Evolutionary conservation across 23 tunicate genomes (phyloP), one percentile per base, ranked within the genome.

Genomic region (Ascidia mentula): DNA sequence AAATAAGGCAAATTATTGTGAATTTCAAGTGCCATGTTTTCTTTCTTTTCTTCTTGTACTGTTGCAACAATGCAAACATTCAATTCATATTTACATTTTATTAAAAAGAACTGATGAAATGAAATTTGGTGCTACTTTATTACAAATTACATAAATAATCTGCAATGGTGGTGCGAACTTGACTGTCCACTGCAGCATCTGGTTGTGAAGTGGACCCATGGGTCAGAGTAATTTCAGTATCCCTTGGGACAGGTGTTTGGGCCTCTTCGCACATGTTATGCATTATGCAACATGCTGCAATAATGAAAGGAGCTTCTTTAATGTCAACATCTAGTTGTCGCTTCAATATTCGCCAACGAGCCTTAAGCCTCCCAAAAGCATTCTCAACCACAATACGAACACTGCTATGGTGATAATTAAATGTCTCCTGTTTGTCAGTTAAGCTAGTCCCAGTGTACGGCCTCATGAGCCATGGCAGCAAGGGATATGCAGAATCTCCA

Each of bases 231-330:
- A 20, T 28, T 69, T 69, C 32, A 8, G 33, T 69, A 69, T 69
- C 72, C n/a, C 72, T 69, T 8, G 83, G 83, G 28, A 79, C 70
- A 60, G 83, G 72, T 6, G 24, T 79, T 31, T 60, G 40, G 39
- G 53, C 40, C n/a, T 59, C 32, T 37, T 81, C 79, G 17, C 85
- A 81, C 7, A 72, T 13, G n/a, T n/a, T n/a, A n/a, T n/a, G n/a
- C n/a, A n/a, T n/a, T n/a, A n/a, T n/a, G n/a, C n/a, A n/a, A n/a
- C 85, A 81, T 72, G 85, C 75, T 71, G 79, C 59, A 36, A 81
- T 72, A 73, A 81, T 35, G 20, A 22, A 13, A 17, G 85, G 79
- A 6, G 75, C 79, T 71, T 20, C 36, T 26, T 72, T 33, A 72
- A 81, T 40, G 31, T 72, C 1, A 22, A 72, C 85, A 81, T 32